A percentile compares a stretch with the other conserved stretches of the same genome.
These are phyloP conservation scores for Lepilemur ruficaudatus DNA, from an alignment of 2,797 vertebrate species.

Conservation along the genomic window DNA sequence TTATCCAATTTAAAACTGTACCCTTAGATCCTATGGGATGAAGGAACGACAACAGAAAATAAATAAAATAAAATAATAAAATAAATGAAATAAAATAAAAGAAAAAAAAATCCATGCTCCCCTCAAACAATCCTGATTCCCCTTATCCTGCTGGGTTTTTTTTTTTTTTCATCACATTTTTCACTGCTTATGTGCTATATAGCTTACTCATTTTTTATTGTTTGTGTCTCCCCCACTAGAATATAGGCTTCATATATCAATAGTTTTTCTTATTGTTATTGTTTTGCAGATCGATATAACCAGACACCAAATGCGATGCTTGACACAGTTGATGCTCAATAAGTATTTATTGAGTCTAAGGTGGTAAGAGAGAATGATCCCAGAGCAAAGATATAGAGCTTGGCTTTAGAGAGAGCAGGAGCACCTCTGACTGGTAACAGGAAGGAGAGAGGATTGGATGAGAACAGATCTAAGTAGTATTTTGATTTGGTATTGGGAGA, in stretches of 20 bases:
- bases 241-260: background rate
- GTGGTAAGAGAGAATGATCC: background rate
- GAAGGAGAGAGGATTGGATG: background rate
- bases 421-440: background rate
- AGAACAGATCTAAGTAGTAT: background rate
- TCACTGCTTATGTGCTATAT: background rate
- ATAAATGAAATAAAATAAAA: no score
- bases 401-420: background rate
- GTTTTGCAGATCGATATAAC: background rate
- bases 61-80: no score
- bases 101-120: background rate
- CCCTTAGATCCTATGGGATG: no score
- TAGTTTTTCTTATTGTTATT: background rate
- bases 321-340: background rate
- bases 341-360: background rate
- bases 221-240: background rate
- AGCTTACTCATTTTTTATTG: background rate
- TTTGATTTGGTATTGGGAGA: background rate
- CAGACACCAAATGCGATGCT: background rate
- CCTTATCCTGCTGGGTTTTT: background rate
- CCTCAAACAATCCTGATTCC: background rate
- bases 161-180: background rate
- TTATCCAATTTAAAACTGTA: background rate
- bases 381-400: background rate
- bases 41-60: no score